Evolutionary conservation across 2,113 vertebrate species (phyloP).

Genomic region (Aleadryas rufinucha): DNA sequence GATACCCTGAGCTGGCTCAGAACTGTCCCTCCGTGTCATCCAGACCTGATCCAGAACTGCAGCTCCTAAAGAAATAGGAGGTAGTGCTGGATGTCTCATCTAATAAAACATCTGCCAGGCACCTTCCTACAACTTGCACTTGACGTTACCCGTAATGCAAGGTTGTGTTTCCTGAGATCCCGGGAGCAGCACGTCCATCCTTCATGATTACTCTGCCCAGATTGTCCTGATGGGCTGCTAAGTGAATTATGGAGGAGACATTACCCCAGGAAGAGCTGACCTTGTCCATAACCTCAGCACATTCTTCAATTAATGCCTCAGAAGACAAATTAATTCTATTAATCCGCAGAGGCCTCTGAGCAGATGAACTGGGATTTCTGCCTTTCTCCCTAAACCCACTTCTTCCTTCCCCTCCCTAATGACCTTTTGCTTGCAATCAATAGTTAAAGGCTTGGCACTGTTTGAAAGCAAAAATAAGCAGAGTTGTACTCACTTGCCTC

Average conservation of each 20-base stretch:
- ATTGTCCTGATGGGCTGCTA: slow-evolving; percentile 8
- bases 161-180: background rate
- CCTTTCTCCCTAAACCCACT: background rate
- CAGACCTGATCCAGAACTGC: background rate
- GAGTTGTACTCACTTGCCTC: background rate
- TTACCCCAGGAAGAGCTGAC: slow-evolving; percentile 9
- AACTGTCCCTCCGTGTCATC: background rate
- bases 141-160: background rate
- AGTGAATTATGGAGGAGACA: slow-evolving; percentile 50
- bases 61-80: background rate
- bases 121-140: background rate
- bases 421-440: background rate
- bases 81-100: background rate
- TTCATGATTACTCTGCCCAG: slow-evolving; percentile 17
- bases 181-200: slow-evolving; percentile 6
- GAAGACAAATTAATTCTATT: slow-evolving; percentile 45
- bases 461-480: background rate
- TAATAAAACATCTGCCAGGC: background rate
- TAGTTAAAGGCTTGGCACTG: background rate
- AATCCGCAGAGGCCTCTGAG: background rate
- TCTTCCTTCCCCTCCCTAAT: background rate
- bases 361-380: slow-evolving; percentile 23
- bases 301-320: slow-evolving; percentile 46
- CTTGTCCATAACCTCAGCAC: slow-evolving; percentile 57
- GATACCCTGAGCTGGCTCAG: background rate